A percentile compares a stretch with the other conserved stretches of the same genome.
Conservation (phyloP, 2,113 vertebrate genomes). For the Catharus fuscescens region DNA sequence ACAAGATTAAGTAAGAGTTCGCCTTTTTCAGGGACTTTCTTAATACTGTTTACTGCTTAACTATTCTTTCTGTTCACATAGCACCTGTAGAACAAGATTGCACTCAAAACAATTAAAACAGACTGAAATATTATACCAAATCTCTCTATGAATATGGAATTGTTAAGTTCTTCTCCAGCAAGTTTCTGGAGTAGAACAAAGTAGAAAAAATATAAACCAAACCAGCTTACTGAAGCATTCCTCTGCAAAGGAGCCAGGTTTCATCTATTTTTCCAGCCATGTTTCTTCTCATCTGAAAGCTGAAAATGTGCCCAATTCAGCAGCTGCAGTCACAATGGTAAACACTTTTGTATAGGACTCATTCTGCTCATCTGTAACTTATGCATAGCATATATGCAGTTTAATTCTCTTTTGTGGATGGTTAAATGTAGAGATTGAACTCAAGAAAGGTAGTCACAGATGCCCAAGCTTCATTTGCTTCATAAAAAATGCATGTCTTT, state of each 20-base stretch:
- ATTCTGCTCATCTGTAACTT: not conserved
- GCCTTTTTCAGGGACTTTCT: not conserved
- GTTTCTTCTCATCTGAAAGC: constrained; percentile 9
- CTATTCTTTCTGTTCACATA: not conserved
- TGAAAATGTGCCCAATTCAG: not conserved
- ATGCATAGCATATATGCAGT: not conserved
- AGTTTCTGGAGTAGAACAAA: not conserved
- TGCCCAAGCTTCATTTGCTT: not conserved
- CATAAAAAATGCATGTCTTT: not conserved
- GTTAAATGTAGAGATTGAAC: not conserved
- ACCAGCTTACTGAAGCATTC: not conserved
- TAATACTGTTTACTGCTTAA: not conserved
- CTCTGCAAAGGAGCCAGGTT: not conserved
- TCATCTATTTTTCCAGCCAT: not conserved
- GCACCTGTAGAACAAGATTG: not conserved
- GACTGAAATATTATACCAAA: not conserved
- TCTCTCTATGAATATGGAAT: not conserved
- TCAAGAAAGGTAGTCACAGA: not conserved
- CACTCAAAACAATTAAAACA: not conserved
- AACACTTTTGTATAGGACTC: not conserved
- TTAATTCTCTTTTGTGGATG: not conserved
- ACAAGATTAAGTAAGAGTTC: not conserved
- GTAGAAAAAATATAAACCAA: not conserved
- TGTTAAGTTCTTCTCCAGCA: not conserved
- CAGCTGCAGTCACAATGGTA: constrained; percentile 20